These are phyloP conservation scores for Siniperca chuatsi DNA, from an alignment of 2,113 vertebrate genomes.

Conservation along the genomic window DNA sequence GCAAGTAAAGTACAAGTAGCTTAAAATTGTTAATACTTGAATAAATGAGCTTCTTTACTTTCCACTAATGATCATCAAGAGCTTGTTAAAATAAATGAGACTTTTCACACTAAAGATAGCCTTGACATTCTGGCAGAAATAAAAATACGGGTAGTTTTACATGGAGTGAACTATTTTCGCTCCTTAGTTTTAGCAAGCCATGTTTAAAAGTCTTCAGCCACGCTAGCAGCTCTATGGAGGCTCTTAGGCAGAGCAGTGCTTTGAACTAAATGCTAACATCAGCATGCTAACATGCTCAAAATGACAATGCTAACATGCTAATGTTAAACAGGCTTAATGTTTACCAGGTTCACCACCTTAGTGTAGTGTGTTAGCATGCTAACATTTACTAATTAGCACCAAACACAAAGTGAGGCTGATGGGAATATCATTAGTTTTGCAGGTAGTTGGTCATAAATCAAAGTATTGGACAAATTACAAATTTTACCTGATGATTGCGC, in stretches of 20 bases:
- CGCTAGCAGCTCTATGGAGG: neutral
- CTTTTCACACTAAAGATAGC: constrained; percentile 39
- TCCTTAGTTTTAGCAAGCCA: neutral
- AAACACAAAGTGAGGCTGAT: neutral
- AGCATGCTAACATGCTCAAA: neutral
- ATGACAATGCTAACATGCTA: neutral
- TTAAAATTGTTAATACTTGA: neutral
- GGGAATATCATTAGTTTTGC: neutral
- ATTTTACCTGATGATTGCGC: neutral
- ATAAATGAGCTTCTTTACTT: neutral
- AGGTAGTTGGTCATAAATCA: no score
- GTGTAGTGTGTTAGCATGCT: neutral
- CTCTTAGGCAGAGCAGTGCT: neutral
- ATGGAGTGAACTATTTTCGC: neutral
- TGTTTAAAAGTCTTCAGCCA: neutral
- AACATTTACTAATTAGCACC: neutral
- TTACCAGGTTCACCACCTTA: neutral
- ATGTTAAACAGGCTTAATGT: neutral
- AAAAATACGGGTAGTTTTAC: neutral
- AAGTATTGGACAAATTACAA: no score
- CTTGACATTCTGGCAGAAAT: constrained; percentile 5
- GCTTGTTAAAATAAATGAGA: constrained; percentile 35
- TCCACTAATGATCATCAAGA: no score
- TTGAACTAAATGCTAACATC: neutral
- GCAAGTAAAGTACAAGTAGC: neutral